Base-by-base conservation (phyloP, 1,140 invertebrate species). In the Hetaerina americana region DNA sequence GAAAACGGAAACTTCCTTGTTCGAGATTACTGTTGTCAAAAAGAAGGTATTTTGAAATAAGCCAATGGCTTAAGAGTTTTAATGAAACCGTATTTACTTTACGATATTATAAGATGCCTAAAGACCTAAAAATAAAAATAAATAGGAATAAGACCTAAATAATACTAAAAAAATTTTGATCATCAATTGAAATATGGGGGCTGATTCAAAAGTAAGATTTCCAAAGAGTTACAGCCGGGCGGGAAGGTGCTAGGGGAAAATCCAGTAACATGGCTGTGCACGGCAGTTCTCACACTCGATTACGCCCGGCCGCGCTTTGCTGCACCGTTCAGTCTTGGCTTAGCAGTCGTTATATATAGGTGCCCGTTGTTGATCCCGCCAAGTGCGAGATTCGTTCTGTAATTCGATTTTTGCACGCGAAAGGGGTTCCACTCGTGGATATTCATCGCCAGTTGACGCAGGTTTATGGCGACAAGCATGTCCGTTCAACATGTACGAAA, bases 321-420 rank as follows among this genome's bases (percentile, higher is more conserved):
- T 40, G 31, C 18, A 18, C 31, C 6, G 31, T 18, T 8, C 6
- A 6, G 6, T 40, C 31, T 18, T 18, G 6, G 18, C 31, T 40
- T n/a, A n/a, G 18, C 66, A 71, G 57, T 27, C 70, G 27, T 71
- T 28, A 12, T n/a, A 71, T 71, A 66, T 26, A 66, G 18, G 5
- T 67, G 5, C 70, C 57, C 5, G 27, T 71, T 24, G 66, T 22
- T 27, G 26, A n/a, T 67, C 5, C 27, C 57, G 49, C 70, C 70
- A 71, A 66, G 66, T 71, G 66, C 26, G 70, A 71, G 29, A 66
- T 71, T 25, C 70, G 66, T 22, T 28, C 70, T 18, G 70, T 66
- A 27, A 71, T 71, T 18, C 70, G 66, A 8, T 71, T 71, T 71
- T 71, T 66, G 18, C n/a, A 71, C 27, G 66, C 66, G 25, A 71